Evolutionary conservation across 2,113 vertebrate genomes (phyloP).

Genomic region (Paralichthys olivaceus): DNA sequence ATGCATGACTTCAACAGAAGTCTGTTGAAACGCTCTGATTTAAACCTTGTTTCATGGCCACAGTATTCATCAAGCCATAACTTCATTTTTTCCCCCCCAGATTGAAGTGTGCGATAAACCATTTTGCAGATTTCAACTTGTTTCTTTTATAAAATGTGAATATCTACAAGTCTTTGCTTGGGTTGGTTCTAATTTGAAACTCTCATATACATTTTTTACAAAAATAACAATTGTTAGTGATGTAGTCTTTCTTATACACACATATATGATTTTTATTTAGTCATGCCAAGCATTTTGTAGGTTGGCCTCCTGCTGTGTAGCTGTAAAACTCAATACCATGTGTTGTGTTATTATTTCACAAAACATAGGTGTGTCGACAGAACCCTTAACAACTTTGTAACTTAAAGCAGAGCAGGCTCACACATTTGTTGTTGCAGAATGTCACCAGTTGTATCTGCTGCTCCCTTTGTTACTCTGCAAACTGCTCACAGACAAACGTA

Average conservation of each 20-base stretch:
- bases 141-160: constrained; percentile 15
- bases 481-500: constrained; percentile 18
- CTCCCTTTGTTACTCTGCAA: constrained; percentile 34
- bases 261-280: background rate
- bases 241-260: background rate
- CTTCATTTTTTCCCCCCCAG: background rate
- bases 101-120: constrained; percentile 22
- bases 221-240: background rate
- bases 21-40: constrained; percentile 12
- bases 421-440: constrained; percentile 32
- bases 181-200: background rate
- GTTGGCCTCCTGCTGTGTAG: background rate
- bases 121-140: constrained; percentile 1
- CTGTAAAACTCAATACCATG: background rate
- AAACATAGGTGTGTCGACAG: background rate
- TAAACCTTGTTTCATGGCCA: constrained; percentile 27
- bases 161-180: background rate
- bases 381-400: constrained; percentile 6
- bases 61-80: constrained; percentile 28
- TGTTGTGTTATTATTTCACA: background rate
- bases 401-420: constrained; percentile 6
- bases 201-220: background rate
- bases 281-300: background rate
- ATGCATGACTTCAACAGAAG: constrained; percentile 19
- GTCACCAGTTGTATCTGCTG: constrained; percentile 27